Evolutionary conservation across 1,140 invertebrate species (phyloP).

Genomic region (Bombus impatiens): DNA sequence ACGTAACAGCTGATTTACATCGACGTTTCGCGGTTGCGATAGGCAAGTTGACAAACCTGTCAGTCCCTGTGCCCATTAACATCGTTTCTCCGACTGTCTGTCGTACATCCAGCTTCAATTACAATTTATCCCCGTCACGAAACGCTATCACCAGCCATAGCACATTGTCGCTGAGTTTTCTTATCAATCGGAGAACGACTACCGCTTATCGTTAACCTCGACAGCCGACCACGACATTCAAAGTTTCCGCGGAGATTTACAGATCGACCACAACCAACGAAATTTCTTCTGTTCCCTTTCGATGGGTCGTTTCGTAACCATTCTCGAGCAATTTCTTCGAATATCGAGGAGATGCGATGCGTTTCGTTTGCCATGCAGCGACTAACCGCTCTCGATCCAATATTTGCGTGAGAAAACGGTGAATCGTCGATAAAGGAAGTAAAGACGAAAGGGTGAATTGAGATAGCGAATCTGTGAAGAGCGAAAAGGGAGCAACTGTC

Average conservation of each 20-base stretch:
- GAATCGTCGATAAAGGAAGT: neutral
- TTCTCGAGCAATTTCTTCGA: neutral
- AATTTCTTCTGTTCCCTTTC: neutral
- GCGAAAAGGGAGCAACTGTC: neutral
- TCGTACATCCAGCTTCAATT: neutral
- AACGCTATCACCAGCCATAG: neutral
- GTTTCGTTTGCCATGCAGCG: no score
- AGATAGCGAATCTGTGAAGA: neutral
- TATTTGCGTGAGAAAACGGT: neutral
- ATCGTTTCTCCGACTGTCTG: neutral
- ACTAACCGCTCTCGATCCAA: neutral
- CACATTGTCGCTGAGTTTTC: neutral
- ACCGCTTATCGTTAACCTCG: neutral
- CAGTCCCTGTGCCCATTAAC: neutral
- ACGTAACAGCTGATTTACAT: neutral
- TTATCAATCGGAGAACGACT: neutral
- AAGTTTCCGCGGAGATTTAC: neutral
- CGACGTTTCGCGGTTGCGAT: neutral
- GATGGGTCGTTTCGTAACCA: neutral
- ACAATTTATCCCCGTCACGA: constrained; percentile 10
- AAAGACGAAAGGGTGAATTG: neutral
- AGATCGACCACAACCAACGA: neutral
- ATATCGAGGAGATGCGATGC: neutral
- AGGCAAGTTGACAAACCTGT: neutral
- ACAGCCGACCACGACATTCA: no score